These are phyloP conservation scores for Notiomystis cincta DNA, from an alignment of 2,113 vertebrate genomes.

Conservation along the genomic window DNA sequence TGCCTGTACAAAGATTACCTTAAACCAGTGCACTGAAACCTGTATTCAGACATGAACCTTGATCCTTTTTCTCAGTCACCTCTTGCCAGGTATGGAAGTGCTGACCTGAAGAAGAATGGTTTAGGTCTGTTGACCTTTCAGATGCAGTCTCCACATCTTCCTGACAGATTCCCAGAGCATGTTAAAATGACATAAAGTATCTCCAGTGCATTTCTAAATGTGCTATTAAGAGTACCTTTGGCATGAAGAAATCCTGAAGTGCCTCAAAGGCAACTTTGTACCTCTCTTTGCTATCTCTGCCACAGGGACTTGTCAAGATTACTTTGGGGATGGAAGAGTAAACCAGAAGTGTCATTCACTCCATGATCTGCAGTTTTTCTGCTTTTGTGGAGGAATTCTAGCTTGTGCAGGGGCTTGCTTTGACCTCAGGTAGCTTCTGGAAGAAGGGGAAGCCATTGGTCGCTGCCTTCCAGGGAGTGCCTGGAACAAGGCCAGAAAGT, in stretches of 20 bases:
- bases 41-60: not conserved
- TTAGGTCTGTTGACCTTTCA: not conserved
- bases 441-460: not conserved
- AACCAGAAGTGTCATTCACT: not conserved
- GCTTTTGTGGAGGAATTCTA: not conserved
- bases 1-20: not conserved
- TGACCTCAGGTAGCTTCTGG: not conserved
- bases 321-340: not conserved
- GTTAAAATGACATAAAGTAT: not conserved
- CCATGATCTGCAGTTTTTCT: not conserved
- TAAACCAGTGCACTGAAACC: not conserved
- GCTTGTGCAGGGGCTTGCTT: not conserved
- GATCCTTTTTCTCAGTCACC: not conserved
- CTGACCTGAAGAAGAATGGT: not conserved
- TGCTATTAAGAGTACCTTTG: not conserved
- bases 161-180: not conserved
- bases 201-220: not conserved
- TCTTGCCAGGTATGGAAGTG: not conserved
- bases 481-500: not conserved
- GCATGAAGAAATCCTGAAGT: not conserved
- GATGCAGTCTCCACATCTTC: not conserved
- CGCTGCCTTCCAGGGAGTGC: not conserved
- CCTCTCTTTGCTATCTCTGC: not conserved
- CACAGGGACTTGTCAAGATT: not conserved
- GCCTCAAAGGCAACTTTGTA: not conserved